phyloP scores from a whole-genome alignment of 2,113 vertebrate genomes.

The Macquaria ambigua region DNA sequence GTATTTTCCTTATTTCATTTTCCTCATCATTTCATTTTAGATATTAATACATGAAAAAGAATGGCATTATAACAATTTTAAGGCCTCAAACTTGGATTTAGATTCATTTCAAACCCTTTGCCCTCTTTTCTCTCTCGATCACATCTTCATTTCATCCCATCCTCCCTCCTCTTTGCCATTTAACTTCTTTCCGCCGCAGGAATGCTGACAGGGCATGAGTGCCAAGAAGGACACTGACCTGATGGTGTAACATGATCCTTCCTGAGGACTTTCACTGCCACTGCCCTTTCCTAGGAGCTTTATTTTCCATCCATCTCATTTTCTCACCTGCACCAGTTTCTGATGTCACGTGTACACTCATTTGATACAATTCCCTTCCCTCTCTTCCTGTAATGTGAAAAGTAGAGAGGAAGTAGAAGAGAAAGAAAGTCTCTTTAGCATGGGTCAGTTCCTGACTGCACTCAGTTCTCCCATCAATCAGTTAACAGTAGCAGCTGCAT shows the following conservation, averaged over 20 bases:
- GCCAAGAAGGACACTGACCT: conserved; percentile 34
- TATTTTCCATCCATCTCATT: conserved; percentile 22
- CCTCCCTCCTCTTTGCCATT: neutral
- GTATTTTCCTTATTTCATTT: neutral
- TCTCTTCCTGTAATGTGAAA: neutral
- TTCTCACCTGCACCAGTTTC: conserved; percentile 1
- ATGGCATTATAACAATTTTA: neutral
- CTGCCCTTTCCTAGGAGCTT: neutral
- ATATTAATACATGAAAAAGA: neutral
- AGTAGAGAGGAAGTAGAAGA: neutral
- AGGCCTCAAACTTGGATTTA: neutral
- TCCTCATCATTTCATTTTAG: too few relatives aligned
- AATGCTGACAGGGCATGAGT: conserved; percentile 6
- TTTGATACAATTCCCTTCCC: neutral
- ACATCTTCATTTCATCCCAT: neutral
- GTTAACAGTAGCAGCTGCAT: neutral
- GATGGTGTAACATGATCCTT: conserved; percentile 26
- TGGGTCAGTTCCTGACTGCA: neutral
- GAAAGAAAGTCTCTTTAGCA: neutral
- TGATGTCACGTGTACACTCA: neutral
- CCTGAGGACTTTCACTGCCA: neutral
- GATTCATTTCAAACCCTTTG: neutral
- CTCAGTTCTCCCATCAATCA: neutral
- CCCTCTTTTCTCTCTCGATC: neutral
- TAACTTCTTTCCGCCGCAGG: conserved; percentile 1